phyloP scores from a whole-genome alignment of 2,797 vertebrate species.

The Phaenicophaeus curvirostris region DNA sequence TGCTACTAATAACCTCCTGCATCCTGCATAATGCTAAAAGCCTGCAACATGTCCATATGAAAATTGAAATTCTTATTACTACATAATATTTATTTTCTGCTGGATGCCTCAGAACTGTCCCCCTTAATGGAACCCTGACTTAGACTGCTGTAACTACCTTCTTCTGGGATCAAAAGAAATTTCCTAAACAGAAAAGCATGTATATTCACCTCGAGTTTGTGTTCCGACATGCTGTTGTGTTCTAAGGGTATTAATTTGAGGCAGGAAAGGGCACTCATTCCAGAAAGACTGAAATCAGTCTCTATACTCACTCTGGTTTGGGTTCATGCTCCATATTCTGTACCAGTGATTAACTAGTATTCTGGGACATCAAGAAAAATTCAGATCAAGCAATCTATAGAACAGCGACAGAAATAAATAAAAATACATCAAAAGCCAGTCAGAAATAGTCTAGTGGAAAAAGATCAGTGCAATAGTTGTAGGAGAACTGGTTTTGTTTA shows the following conservation, averaged over 20 bases:
- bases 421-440: neutral
- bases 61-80: neutral
- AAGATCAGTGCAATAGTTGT: neutral
- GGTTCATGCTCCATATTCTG: neutral
- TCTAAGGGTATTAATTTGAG: neutral
- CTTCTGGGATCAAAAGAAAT: neutral
- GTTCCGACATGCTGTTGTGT: neutral
- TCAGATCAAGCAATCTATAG: neutral
- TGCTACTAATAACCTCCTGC: neutral
- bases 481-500: neutral
- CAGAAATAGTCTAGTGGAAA: neutral
- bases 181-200: neutral
- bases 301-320: neutral
- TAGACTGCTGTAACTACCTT: neutral
- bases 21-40: neutral
- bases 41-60: neutral
- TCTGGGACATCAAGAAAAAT: neutral
- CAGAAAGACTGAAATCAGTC: neutral
- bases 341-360: neutral
- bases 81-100: conserved; percentile 18
- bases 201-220: neutral
- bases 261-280: neutral
- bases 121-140: neutral
- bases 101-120: neutral
- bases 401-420: neutral